Percentiles rank a stretch among this genome's conserved stretches.
Conservation (phyloP, 1,140 invertebrate genomes). For the Solen grandis region DNA sequence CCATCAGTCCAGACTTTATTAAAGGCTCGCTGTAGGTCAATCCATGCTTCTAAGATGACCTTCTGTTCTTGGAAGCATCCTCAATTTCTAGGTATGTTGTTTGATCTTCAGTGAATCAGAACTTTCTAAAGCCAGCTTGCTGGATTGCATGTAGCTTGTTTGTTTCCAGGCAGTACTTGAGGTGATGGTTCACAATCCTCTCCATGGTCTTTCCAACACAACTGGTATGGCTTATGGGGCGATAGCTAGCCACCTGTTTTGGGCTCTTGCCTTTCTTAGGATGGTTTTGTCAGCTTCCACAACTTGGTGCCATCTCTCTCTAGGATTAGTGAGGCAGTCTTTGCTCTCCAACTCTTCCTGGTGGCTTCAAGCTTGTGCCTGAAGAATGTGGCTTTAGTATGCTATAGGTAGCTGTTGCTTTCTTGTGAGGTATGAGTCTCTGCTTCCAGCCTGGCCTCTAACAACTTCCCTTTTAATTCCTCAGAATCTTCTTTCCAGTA, state of each 20-base stretch:
- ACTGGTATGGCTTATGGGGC: background rate
- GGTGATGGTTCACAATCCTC: background rate
- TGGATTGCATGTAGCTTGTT: background rate
- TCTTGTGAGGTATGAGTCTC: no score
- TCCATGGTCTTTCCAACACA: background rate
- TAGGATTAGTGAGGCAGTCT: no score
- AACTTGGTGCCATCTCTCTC: constrained; percentile 10
- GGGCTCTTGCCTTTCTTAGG: background rate
- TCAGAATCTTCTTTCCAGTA: constrained; percentile 47
- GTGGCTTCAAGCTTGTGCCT: no score
- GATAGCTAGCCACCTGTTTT: background rate
- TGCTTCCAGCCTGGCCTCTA: no score
- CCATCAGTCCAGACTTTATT: background rate
- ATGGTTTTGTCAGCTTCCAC: constrained; percentile 32
- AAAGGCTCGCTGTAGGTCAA: background rate
- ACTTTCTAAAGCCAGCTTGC: constrained; percentile 12
- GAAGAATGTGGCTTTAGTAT: no score
- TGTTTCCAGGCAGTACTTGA: background rate
- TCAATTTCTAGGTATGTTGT: background rate
- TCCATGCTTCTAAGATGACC: background rate
- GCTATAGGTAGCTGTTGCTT: no score
- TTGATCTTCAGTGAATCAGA: constrained; percentile 9
- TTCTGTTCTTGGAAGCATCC: constrained; percentile 17
- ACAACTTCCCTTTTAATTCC: no score
- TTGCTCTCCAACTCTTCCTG: no score